phyloP scores from a whole-genome alignment of 1,140 invertebrate species.

The Leptinotarsa lineolata region DNA sequence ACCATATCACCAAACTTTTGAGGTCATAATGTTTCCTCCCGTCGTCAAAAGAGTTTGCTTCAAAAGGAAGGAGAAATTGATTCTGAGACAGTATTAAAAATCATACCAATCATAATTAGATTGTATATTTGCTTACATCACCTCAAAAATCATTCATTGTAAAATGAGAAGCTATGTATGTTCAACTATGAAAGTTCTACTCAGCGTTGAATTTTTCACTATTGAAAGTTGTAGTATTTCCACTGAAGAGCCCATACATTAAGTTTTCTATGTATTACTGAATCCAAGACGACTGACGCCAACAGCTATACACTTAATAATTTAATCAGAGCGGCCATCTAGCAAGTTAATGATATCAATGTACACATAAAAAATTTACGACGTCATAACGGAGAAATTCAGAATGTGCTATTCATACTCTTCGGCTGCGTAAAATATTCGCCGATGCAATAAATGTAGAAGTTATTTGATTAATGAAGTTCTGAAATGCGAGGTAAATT shows the following conservation, averaged over 20 bases:
- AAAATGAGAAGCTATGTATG: too few relatives aligned
- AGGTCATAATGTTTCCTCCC: too few relatives aligned
- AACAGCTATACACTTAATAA: background rate
- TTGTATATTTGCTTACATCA: too few relatives aligned
- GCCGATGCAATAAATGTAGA: background rate
- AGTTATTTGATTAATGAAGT: background rate
- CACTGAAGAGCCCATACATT: background rate
- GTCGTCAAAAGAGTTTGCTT: too few relatives aligned
- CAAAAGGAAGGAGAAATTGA: too few relatives aligned
- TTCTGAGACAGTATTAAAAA: too few relatives aligned
- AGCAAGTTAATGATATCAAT: background rate
- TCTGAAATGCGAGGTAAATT: too few relatives aligned
- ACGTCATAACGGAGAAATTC: background rate
- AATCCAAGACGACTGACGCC: background rate
- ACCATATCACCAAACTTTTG: too few relatives aligned
- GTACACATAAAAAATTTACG: background rate
- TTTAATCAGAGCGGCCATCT: background rate
- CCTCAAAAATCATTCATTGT: too few relatives aligned
- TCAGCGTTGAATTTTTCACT: too few relatives aligned
- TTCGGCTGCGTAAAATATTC: background rate
- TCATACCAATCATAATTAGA: too few relatives aligned
- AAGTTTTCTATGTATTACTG: background rate
- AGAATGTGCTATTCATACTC: background rate
- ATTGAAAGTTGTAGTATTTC: background rate
- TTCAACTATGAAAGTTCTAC: too few relatives aligned